phyloP scores from a whole-genome alignment of 2,797 vertebrate genomes.

The Ctenopoma multispine region DNA sequence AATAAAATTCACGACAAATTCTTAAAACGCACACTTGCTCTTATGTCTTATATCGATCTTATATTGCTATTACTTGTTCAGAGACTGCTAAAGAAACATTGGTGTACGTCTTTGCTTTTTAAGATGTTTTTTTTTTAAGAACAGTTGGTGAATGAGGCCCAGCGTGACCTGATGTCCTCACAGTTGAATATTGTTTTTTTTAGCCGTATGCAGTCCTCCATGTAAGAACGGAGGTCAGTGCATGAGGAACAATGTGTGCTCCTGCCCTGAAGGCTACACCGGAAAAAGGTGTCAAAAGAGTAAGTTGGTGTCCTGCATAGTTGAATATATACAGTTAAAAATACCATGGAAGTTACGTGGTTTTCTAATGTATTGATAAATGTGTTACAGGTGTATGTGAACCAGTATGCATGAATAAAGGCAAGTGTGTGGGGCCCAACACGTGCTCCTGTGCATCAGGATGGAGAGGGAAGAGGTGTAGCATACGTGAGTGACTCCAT shows the following conservation, averaged over 20 bases:
- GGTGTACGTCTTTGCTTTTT: no score
- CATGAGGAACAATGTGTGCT: constrained; percentile 91
- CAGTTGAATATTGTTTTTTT: constrained; percentile 21
- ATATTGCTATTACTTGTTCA: no score
- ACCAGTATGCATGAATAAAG: constrained; percentile 91
- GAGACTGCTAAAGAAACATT: no score
- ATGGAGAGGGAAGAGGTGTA: constrained; percentile 89
- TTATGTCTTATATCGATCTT: no score
- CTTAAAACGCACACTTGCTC: no score
- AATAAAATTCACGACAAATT: no score
- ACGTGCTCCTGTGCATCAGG: constrained; percentile 93
- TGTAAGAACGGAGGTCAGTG: constrained; percentile 95
- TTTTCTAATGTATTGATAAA: not conserved
- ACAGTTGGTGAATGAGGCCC: no score
- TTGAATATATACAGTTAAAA: no score
- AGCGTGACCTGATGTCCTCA: no score
- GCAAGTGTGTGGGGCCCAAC: constrained; percentile 90
- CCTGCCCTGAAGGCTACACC: constrained; percentile 89
- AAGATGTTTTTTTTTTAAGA: no score
- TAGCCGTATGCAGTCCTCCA: constrained; percentile 92
- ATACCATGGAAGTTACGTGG: not conserved
- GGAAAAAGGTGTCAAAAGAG: constrained; percentile 92
- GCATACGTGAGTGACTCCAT: constrained; percentile 84
- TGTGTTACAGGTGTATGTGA: constrained; percentile 90
- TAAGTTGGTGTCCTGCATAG: constrained; percentile 73